Evolutionary conservation across 2,113 vertebrate species (phyloP), one percentile per base, ranked within the genome.

Genomic region (Brachyistius frenatus): DNA sequence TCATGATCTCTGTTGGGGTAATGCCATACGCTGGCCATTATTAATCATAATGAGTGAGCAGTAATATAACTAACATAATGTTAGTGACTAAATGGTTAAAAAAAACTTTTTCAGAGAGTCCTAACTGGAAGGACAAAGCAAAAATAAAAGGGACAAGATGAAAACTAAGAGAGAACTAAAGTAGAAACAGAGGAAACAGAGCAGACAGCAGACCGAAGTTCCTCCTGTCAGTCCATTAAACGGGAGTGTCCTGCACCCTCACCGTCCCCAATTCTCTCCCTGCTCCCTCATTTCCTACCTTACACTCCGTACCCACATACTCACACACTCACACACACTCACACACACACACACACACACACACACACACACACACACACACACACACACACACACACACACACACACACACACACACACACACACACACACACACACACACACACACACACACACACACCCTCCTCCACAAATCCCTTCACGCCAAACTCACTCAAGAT

Each of bases 401-500:
- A 89, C 95, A 93, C 96, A 98, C 23, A 1, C 23, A 23, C 23
- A 23, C 23, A 23, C 23, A 23, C 23, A 23, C 23, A 94, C 89
- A 71, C 5, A 35, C 23, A 77, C 61, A 70, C 65, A 94, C 89
- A 71, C 5, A 35, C 23, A 77, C 61, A 70, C 65, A 81, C 86
- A 94, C 89, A 71, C 5, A 35, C 23, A 77, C 61, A 70, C 65
- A 94, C 89, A 71, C 5, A 35, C 23, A 77, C 61, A 70, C 65
- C 81, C 86, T 85, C 88, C 87, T 80, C 89, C 95, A 93, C 96
- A 98, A 98, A 98, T 98, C 96, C 96, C 95, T 97, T 97, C 97
- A 96, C 95, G 96, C 94, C 95, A 96, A 96, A 95, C 96, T 96
- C 95, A 96, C 95, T 96, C 96, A 96, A 96, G 96, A 97, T 95